These are phyloP conservation scores for Aurelia aurita DNA, from an alignment of 30 jellyfish, hydroid and myxozoan genomes.

Conservation along the genomic window DNA sequence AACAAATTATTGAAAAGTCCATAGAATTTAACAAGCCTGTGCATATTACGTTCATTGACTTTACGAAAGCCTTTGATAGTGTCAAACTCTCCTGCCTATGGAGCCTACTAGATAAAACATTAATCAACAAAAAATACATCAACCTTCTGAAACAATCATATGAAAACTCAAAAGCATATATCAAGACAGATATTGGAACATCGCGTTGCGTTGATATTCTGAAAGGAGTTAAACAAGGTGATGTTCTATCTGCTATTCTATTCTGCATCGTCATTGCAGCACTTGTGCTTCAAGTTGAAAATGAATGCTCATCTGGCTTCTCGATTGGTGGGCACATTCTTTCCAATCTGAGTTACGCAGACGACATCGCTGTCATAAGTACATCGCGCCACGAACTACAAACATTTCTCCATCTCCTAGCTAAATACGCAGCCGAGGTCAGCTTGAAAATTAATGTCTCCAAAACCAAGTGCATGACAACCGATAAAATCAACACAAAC, in stretches of 20 bases:
- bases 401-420: constrained; percentile 17
- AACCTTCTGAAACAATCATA: not conserved
- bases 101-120: not conserved
- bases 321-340: not conserved
- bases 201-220: constrained; percentile 5
- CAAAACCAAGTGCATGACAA: constrained; percentile 54
- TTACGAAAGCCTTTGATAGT: constrained; percentile 7
- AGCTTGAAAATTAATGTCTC: constrained; percentile 10
- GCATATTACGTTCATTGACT: not conserved
- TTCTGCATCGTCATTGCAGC: constrained; percentile 15
- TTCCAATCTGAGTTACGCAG: not conserved
- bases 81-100: constrained; percentile 3
- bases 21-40: constrained; percentile 2
- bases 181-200: not conserved
- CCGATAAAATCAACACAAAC: constrained; percentile 37
- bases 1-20: constrained; percentile 5
- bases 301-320: constrained; percentile 11
- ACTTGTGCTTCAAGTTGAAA: not conserved
- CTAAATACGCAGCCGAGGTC: constrained; percentile 34
- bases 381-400: constrained; percentile 13
- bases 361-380: not conserved
- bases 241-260: constrained; percentile 1
- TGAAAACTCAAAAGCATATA: not conserved
- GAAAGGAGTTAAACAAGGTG: constrained; percentile 2
- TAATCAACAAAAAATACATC: not conserved